A percentile compares a stretch with the other conserved stretches of the same genome.
Evolutionary conservation across 2,113 vertebrate species (phyloP).

Genomic region (Poeciliopsis occidentalis): DNA sequence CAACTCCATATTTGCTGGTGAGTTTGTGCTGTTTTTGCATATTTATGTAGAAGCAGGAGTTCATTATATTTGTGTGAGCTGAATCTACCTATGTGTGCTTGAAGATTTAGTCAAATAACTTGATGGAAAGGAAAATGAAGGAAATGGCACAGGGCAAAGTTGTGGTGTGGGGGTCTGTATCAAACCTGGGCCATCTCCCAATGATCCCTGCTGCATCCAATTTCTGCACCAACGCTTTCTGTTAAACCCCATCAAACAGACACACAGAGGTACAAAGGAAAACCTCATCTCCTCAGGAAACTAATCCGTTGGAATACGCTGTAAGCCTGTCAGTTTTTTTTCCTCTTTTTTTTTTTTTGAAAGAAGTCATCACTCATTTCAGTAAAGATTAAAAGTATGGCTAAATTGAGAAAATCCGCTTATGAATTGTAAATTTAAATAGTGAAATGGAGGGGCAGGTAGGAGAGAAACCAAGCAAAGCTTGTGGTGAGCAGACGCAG

Average conservation of each 20-base stretch:
- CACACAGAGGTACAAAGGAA: constrained; percentile 95
- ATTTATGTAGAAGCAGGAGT: constrained; percentile 23
- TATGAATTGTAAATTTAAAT: constrained; percentile 99
- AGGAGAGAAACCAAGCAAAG: constrained; percentile 81
- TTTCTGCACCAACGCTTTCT: constrained; percentile 97
- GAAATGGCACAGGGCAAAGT: constrained; percentile 79
- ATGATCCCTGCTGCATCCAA: constrained; percentile 98
- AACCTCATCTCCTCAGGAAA: constrained; percentile 99
- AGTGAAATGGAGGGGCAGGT: constrained; percentile 84
- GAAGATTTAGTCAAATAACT: constrained; percentile 81
- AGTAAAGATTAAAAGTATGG: constrained; percentile 99
- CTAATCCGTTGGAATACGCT: constrained; percentile 96
- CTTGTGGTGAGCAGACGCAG: constrained; percentile 63
- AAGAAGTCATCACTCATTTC: constrained; percentile 99
- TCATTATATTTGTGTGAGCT: constrained; percentile 36
- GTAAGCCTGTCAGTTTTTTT: constrained; percentile 92
- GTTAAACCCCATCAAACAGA: constrained; percentile 99
- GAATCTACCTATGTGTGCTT: constrained; percentile 56
- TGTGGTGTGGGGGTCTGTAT: constrained; percentile 92
- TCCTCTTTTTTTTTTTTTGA: constrained; percentile 72
- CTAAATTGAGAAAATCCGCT: constrained; percentile 99
- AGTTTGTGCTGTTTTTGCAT: constrained; percentile 1
- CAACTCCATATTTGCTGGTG: constrained; percentile 15
- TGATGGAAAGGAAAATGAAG: constrained; percentile 72
- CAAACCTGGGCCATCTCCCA: constrained; percentile 94